Conservation (phyloP, 2,888 invertebrate species). For the Nephrotoma guestfalica region DNA sequence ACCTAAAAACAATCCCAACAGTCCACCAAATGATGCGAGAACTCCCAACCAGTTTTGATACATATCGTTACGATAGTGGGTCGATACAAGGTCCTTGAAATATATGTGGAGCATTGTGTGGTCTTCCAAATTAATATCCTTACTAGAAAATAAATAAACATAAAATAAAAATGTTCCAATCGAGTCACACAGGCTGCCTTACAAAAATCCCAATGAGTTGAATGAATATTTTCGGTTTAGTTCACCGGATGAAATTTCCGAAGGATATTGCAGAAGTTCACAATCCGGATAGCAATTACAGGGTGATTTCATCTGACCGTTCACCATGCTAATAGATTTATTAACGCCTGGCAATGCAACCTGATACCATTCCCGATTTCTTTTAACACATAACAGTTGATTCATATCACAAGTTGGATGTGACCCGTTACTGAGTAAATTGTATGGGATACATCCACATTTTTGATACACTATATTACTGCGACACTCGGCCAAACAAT, state of each 20-base stretch:
- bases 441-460: constrained; percentile 48
- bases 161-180: neutral
- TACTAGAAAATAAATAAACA: constrained; percentile 25
- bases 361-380: constrained; percentile 12
- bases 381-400: constrained; percentile 21
- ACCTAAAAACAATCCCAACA: constrained; percentile 52
- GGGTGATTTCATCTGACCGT: constrained; percentile 11
- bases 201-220: constrained; percentile 36
- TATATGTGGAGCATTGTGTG: constrained; percentile 47
- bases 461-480: constrained; percentile 29
- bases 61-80: constrained; percentile 47
- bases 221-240: constrained; percentile 34
- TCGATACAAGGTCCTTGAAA: constrained; percentile 50
- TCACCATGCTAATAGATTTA: constrained; percentile 8
- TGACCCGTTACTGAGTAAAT: constrained; percentile 33
- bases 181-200: constrained; percentile 16
- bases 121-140: constrained; percentile 33
- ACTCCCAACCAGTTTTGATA: constrained; percentile 55
- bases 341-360: constrained; percentile 32
- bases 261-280: constrained; percentile 42
- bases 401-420: constrained; percentile 19
- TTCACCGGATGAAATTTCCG: constrained; percentile 47
- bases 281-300: constrained; percentile 49
- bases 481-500: constrained; percentile 47
- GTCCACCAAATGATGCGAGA: constrained; percentile 55